A percentile compares a stretch with the other conserved stretches of the same genome.
phyloP scores from a whole-genome alignment of 2,113 vertebrate species.

The Vidua chalybeata region DNA sequence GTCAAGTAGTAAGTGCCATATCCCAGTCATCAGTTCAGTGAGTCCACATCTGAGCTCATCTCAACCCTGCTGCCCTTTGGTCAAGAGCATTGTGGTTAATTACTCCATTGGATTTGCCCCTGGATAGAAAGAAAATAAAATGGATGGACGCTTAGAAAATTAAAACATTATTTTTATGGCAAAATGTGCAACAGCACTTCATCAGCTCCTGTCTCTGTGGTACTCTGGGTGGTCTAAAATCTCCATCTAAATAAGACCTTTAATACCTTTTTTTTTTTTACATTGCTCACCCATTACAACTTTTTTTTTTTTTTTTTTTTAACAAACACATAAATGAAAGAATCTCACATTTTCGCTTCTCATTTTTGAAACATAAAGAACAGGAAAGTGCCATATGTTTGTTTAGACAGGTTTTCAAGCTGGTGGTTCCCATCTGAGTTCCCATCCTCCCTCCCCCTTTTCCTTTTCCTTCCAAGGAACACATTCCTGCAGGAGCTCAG shows the following conservation, averaged over 20 bases:
- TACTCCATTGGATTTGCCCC: neutral
- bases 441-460: neutral
- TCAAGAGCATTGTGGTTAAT: neutral
- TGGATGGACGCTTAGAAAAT: neutral
- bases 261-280: too few relatives aligned
- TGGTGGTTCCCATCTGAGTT: neutral
- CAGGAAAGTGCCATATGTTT: neutral
- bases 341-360: neutral
- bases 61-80: neutral
- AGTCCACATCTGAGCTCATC: neutral
- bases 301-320: neutral
- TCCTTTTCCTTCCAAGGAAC: neutral
- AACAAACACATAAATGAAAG: neutral
- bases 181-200: neutral
- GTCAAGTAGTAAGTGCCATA: neutral
- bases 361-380: neutral
- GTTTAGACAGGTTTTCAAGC: neutral
- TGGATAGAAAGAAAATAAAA: neutral
- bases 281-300: neutral
- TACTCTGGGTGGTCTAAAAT: neutral
- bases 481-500: neutral
- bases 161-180: neutral
- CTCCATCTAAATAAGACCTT: neutral
- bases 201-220: neutral
- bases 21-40: neutral